Conservation (phyloP, 2,888 invertebrate genomes). For the Morinoia aosen region DNA sequence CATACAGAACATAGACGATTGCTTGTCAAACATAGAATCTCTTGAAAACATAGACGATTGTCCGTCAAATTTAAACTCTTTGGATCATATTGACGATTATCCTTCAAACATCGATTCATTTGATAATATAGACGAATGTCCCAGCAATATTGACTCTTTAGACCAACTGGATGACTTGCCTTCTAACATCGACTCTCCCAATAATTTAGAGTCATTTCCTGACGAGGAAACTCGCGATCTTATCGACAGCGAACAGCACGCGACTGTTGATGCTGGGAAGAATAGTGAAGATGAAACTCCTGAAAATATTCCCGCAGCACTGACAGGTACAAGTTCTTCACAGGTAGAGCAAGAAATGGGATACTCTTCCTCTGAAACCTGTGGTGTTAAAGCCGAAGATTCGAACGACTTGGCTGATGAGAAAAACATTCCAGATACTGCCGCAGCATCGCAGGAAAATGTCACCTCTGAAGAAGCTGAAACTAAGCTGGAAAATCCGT, state of each 20-base stretch:
- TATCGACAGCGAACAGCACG: neutral
- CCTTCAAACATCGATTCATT: slow-evolving; percentile 52
- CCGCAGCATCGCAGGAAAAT: neutral
- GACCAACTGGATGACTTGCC: slow-evolving; percentile 37
- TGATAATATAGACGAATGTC: slow-evolving; percentile 42
- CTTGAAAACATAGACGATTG: slow-evolving; percentile 43
- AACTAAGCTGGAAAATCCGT: neutral
- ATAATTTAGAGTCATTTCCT: slow-evolving; percentile 29
- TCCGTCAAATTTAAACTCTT: slow-evolving; percentile 45
- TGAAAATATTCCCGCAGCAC: neutral
- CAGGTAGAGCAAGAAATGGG: neutral
- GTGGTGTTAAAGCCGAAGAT: neutral
- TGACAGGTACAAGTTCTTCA: neutral
- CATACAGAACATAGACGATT: slow-evolving; percentile 47
- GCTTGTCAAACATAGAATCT: slow-evolving; percentile 39
- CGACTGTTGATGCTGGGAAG: neutral
- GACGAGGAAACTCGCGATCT: slow-evolving; percentile 9
- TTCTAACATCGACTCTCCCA: slow-evolving; percentile 37
- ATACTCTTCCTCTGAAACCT: neutral
- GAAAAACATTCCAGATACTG: neutral
- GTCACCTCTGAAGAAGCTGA: neutral
- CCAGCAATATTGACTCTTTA: slow-evolving; percentile 27
- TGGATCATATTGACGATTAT: slow-evolving; percentile 38
- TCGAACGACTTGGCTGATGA: neutral
- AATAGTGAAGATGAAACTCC: neutral